Conservation (phyloP, 2,797 vertebrate species). For the Urocyon cinereoargenteus region DNA sequence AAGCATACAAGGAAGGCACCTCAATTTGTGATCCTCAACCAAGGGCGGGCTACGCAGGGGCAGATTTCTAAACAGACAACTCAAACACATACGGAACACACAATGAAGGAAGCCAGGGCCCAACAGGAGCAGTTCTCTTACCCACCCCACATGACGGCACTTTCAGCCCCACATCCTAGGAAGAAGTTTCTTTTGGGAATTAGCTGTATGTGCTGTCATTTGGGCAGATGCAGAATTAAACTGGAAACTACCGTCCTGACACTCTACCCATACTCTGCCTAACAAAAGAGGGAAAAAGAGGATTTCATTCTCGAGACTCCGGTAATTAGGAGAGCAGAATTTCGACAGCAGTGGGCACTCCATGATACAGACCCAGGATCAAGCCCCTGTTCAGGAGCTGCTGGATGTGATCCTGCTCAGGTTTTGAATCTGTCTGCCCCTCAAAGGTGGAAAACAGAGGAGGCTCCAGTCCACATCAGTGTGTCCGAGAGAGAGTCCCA, state of each 20-base stretch:
- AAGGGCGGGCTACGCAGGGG: conserved; percentile 44
- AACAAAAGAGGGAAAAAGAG: conserved; percentile 2
- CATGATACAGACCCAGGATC: not conserved
- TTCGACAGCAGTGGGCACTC: not conserved
- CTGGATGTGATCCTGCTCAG: not conserved
- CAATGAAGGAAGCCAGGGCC: not conserved
- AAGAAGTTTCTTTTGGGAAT: conserved; percentile 42
- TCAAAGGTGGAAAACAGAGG: not conserved
- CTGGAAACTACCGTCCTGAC: not conserved
- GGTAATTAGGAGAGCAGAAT: not conserved
- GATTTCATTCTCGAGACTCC: conserved; percentile 26
- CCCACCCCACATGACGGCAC: not conserved
- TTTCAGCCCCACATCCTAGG: not conserved
- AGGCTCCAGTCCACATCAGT: not conserved
- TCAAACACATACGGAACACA: not conserved
- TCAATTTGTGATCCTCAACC: conserved; percentile 82
- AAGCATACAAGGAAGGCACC: conserved; percentile 86
- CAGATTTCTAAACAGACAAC: conserved; percentile 50
- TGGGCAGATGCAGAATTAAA: not conserved
- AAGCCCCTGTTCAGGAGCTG: not conserved
- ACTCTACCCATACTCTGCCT: not conserved
- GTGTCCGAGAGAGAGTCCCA: conserved; percentile 45
- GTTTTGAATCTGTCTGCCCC: not conserved
- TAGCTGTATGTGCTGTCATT: not conserved
- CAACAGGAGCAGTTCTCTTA: not conserved